These are phyloP conservation scores for Coenonympha glycerion DNA, from an alignment of 2,888 invertebrate genomes.

Conservation along the genomic window DNA sequence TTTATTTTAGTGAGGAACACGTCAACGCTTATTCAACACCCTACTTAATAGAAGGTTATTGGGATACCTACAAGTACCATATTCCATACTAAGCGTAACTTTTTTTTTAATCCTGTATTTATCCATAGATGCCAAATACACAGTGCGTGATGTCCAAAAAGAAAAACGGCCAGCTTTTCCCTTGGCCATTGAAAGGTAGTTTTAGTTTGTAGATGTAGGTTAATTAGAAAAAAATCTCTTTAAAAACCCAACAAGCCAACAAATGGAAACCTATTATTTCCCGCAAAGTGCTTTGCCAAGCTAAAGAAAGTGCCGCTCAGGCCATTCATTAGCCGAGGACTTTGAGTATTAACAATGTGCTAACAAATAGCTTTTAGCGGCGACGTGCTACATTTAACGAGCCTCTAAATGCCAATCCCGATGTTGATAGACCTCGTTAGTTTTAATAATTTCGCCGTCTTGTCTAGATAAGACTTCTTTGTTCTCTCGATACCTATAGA, in stretches of 20 bases:
- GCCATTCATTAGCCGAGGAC: constrained; percentile 8
- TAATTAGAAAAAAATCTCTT: background rate
- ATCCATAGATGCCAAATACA: too few relatives aligned
- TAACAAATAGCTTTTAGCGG: constrained; percentile 19
- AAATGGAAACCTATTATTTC: constrained; percentile 3
- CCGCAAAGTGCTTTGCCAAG: background rate
- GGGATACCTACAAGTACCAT: too few relatives aligned
- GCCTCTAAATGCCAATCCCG: constrained; percentile 19
- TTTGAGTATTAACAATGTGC: constrained; percentile 11
- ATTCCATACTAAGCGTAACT: too few relatives aligned
- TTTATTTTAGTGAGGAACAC: too few relatives aligned
- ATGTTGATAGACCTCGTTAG: constrained; percentile 26
- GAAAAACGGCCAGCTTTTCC: too few relatives aligned
- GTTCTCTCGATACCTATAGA: background rate
- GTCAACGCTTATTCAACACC: too few relatives aligned
- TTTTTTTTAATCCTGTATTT: too few relatives aligned
- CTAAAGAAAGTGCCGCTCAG: constrained; percentile 5
- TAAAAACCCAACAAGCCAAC: background rate
- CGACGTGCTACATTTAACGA: constrained; percentile 15
- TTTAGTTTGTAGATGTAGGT: background rate
- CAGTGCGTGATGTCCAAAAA: too few relatives aligned
- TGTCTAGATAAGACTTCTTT: background rate
- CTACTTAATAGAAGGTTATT: too few relatives aligned
- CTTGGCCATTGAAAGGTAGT: too few relatives aligned
- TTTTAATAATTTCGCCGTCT: constrained; percentile 16